These are phyloP conservation scores for Panurus biarmicus DNA, from an alignment of 2,113 vertebrate genomes.

Conservation along the genomic window DNA sequence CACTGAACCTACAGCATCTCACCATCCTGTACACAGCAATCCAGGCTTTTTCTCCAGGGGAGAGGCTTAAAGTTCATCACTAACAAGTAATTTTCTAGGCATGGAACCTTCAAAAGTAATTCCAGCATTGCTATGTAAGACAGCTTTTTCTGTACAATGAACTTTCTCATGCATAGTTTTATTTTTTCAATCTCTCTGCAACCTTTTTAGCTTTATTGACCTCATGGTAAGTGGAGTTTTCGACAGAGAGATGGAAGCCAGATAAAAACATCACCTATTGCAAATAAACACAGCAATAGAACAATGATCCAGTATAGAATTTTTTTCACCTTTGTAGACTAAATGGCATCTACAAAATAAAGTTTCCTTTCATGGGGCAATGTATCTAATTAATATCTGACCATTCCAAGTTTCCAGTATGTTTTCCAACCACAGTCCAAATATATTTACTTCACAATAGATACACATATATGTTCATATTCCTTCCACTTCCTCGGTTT, in stretches of 20 bases:
- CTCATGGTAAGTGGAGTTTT: background rate
- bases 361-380: background rate
- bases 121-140: background rate
- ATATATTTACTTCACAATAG: background rate
- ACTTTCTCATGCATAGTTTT: background rate
- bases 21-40: background rate
- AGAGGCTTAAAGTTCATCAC: background rate
- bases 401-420: background rate
- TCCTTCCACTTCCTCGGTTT: background rate
- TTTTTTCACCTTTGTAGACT: background rate
- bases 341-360: background rate
- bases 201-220: background rate
- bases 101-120: background rate
- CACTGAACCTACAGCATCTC: background rate
- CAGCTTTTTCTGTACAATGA: background rate
- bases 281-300: background rate
- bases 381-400: background rate
- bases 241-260: background rate
- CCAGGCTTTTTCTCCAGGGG: background rate
- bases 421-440: background rate
- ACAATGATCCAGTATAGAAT: background rate
- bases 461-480: background rate
- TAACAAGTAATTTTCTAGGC: background rate
- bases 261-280: background rate
- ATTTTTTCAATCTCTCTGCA: background rate